Evolutionary conservation across 2,888 invertebrate genomes (phyloP).

Genomic region (Xanthia icteritia): DNA sequence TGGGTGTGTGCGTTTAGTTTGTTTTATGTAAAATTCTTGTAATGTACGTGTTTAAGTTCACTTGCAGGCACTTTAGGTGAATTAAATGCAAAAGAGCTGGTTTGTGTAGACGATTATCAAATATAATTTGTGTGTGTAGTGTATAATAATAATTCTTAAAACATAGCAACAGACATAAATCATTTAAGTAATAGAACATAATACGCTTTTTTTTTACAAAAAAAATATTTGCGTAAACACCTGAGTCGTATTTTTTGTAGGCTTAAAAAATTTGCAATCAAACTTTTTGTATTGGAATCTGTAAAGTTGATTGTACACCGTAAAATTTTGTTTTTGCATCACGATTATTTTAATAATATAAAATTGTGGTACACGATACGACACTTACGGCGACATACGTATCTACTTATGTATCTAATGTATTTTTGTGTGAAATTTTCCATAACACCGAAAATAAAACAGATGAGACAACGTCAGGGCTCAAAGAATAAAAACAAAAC

Average conservation of each 20-base stretch:
- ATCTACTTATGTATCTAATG: background rate
- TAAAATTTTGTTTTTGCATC: background rate
- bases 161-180: background rate
- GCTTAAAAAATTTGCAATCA: background rate
- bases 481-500: background rate
- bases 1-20: slow-evolving; percentile 23
- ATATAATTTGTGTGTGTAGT: slow-evolving; percentile 4
- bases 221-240: background rate
- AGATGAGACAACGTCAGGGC: background rate
- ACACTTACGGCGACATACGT: no score
- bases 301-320: background rate
- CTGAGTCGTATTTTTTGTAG: background rate
- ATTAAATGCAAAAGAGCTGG: slow-evolving; percentile 46
- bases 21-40: slow-evolving; percentile 55
- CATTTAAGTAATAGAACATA: background rate
- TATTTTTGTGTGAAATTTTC: background rate
- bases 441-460: background rate
- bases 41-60: slow-evolving; percentile 50
- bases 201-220: background rate
- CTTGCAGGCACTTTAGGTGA: slow-evolving; percentile 32
- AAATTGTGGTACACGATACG: background rate
- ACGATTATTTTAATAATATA: background rate
- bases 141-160: background rate
- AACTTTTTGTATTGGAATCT: background rate
- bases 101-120: slow-evolving; percentile 27